These are phyloP conservation scores for Lepus europaeus DNA, from an alignment of 2,113 vertebrate species.

Conservation along the genomic window DNA sequence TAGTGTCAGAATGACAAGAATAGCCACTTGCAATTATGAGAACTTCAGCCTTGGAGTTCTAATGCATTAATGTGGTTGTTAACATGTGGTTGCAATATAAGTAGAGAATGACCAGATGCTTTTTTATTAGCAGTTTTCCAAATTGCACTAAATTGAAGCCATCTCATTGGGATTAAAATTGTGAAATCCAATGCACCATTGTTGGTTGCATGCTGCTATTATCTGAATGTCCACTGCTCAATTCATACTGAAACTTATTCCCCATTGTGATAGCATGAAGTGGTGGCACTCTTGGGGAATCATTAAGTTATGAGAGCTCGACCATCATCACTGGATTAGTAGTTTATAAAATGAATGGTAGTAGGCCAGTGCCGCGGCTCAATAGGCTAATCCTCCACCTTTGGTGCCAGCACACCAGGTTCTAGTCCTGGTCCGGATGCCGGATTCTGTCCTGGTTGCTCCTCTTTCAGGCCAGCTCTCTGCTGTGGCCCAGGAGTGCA, in stretches of 20 bases:
- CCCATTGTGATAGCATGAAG: neutral
- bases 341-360: no score
- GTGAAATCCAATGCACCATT: neutral
- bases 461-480: no score
- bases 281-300: neutral
- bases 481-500: no score
- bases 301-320: neutral
- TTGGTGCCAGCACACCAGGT: no score
- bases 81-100: neutral
- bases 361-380: no score
- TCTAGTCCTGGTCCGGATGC: no score
- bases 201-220: neutral
- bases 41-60: neutral
- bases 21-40: neutral
- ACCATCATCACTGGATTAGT: neutral
- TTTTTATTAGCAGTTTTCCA: neutral
- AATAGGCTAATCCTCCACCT: no score
- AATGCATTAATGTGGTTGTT: neutral
- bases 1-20: neutral
- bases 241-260: neutral
- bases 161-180: slow-evolving; percentile 21
- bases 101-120: neutral
- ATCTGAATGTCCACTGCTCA: neutral
- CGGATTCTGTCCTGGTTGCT: neutral
- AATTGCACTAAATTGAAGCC: neutral